A percentile compares a stretch with the other conserved stretches of the same genome.
Conservation (phyloP, 2,888 invertebrate species). For the Drosophila melanosoma region DNA sequence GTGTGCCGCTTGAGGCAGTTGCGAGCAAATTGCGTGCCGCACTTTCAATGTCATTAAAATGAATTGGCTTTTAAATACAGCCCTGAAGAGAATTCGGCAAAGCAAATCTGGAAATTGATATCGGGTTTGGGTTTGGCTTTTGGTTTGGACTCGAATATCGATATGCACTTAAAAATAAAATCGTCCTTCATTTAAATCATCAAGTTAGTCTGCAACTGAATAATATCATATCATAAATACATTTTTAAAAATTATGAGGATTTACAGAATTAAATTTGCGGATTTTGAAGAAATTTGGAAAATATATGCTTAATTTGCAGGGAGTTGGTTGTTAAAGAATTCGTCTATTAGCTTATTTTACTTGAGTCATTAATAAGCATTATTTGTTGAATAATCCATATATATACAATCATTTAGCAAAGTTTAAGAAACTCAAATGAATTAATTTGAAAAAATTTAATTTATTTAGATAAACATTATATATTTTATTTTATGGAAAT, state of each 20-base stretch:
- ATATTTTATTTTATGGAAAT: too few relatives aligned
- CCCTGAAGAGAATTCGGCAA: background rate
- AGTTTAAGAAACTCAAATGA: too few relatives aligned
- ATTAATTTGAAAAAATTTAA: too few relatives aligned
- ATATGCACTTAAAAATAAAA: background rate
- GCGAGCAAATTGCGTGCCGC: conserved; percentile 42
- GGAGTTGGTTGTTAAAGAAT: background rate
- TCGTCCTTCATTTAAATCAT: background rate
- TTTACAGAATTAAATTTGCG: background rate
- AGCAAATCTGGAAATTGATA: conserved; percentile 8
- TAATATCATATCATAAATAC: too few relatives aligned
- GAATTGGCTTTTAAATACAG: conserved; percentile 61
- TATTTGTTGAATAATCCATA: too few relatives aligned
- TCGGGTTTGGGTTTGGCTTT: background rate
- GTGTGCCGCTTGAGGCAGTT: conserved; percentile 12
- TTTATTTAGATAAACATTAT: too few relatives aligned
- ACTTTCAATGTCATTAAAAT: conserved; percentile 71
- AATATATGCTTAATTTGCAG: background rate
- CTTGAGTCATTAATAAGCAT: too few relatives aligned
- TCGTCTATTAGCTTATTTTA: background rate
- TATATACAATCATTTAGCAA: too few relatives aligned
- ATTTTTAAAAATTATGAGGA: background rate
- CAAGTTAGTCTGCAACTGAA: background rate
- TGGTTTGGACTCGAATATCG: conserved; percentile 9
- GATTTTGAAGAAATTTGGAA: background rate